Percentiles rank a stretch among this genome's conserved stretches.
Conservation (phyloP, 1,140 invertebrate genomes). For the Heliconius eleuchia region DNA sequence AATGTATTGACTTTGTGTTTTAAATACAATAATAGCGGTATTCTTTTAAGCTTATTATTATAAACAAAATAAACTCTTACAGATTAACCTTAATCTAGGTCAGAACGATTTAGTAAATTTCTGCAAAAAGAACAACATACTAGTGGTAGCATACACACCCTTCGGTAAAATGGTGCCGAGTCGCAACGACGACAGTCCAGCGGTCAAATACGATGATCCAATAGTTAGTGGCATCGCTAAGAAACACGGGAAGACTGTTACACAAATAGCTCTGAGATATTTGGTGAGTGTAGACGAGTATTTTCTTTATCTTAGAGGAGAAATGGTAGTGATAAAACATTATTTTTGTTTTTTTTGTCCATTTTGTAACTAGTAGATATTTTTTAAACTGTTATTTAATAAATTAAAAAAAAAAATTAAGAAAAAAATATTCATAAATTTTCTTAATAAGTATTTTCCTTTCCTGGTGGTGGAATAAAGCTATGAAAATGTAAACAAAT, state of each 20-base stretch:
- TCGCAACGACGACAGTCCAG: slow-evolving; percentile 82
- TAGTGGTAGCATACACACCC: slow-evolving; percentile 90
- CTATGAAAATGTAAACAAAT: too few species aligned
- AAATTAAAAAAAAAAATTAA: too few species aligned
- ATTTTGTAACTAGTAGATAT: too few species aligned
- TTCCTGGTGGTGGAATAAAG: too few species aligned
- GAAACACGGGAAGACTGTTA: slow-evolving; percentile 87
- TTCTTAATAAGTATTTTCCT: too few species aligned
- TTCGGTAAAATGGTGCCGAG: slow-evolving; percentile 85
- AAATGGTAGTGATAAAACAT: too few species aligned
- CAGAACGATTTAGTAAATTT: slow-evolving; percentile 87
- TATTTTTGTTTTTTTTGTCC: too few species aligned
- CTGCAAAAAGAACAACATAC: slow-evolving; percentile 86
- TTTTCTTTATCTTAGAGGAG: neutral
- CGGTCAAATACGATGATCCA: slow-evolving; percentile 83
- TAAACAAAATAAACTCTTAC: slow-evolving; percentile 22
- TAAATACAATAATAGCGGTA: too few species aligned
- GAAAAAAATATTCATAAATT: too few species aligned
- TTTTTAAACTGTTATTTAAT: too few species aligned
- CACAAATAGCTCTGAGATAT: slow-evolving; percentile 85
- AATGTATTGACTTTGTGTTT: too few species aligned
- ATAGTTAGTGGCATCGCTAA: slow-evolving; percentile 84
- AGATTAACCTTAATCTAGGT: slow-evolving; percentile 86
- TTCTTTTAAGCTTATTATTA: too few species aligned
- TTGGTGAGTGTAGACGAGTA: slow-evolving; percentile 75